phyloP scores from a whole-genome alignment of 2,888 invertebrate species.

The Hirudinaria manillensis region DNA sequence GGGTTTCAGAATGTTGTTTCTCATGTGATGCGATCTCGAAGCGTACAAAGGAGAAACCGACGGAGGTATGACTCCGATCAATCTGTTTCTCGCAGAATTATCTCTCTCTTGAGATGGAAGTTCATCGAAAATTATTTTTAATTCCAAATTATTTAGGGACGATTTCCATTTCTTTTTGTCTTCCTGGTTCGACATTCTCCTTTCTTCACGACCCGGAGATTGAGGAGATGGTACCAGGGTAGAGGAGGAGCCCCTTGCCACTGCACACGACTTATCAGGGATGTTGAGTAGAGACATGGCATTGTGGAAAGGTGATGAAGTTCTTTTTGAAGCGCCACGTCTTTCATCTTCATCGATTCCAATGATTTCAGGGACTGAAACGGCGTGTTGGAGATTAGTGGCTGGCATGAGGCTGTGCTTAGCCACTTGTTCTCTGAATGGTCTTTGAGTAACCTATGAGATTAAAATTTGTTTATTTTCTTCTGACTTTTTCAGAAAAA shows the following conservation, averaged over 20 bases:
- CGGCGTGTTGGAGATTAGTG: constrained; percentile 11
- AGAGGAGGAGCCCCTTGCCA: constrained; percentile 3
- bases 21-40: constrained; percentile 22
- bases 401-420: not conserved
- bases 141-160: not conserved
- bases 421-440: not conserved
- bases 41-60: constrained; percentile 19
- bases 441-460: no score
- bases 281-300: constrained; percentile 10
- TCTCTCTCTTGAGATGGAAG: not conserved
- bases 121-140: not conserved
- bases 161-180: not conserved
- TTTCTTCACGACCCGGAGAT: not conserved
- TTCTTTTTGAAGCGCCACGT: not conserved
- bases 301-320: not conserved
- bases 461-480: no score
- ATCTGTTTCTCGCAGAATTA: constrained; percentile 20
- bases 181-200: not conserved
- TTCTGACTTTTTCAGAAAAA: no score
- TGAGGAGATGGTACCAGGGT: constrained; percentile 18
- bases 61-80: constrained; percentile 5
- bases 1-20: constrained; percentile 9
- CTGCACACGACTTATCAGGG: not conserved
- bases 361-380: constrained; percentile 9
- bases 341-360: not conserved